Percentiles rank a stretch among this genome's conserved stretches.
phyloP scores from a whole-genome alignment of 2,888 invertebrate genomes.

The Caenorhabditis sp. region DNA sequence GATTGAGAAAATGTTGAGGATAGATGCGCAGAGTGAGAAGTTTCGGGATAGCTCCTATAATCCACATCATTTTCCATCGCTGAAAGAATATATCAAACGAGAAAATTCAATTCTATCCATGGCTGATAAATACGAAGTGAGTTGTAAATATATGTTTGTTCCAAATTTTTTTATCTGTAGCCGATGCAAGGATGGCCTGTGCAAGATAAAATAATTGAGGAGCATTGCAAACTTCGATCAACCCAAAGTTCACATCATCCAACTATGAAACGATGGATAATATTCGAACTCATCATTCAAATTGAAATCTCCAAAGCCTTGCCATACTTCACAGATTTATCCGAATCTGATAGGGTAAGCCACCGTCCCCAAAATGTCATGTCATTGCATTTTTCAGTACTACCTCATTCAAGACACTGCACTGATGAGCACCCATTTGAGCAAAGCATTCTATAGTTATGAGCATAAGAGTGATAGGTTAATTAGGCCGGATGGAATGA shows the following conservation, averaged over 20 bases:
- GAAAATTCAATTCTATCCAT: background rate
- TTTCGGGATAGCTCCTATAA: background rate
- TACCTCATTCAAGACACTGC: background rate
- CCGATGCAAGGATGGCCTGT: slow-evolving; percentile 1
- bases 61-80: background rate
- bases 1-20: background rate
- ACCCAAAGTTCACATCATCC: background rate
- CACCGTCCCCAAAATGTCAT: no score
- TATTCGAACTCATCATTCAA: background rate
- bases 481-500: background rate
- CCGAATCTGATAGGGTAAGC: background rate
- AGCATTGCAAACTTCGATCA: background rate
- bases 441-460: background rate
- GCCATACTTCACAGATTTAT: background rate
- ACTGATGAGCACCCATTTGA: background rate
- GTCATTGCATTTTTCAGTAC: no score
- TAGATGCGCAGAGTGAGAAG: background rate
- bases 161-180: background rate
- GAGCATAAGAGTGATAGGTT: background rate
- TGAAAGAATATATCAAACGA: background rate
- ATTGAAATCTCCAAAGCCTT: background rate
- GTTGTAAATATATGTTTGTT: background rate
- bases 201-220: no score
- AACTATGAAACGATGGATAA: background rate
- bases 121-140: background rate